phyloP scores from a whole-genome alignment of 2,797 vertebrate species.

The Crotalus adamanteus region DNA sequence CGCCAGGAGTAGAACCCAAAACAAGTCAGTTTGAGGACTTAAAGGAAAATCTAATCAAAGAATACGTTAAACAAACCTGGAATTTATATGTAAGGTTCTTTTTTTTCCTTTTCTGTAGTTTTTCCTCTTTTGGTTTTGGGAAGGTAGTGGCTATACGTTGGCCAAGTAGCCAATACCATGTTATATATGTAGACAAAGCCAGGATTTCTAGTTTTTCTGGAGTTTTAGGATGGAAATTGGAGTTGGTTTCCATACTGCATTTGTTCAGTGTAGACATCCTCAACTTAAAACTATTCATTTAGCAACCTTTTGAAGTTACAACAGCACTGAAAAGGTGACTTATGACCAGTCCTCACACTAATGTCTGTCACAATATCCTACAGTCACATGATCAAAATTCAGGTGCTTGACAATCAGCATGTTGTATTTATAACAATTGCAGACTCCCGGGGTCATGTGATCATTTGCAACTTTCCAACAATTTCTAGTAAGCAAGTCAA shows the following conservation, averaged over 20 bases:
- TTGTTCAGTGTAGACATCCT: neutral
- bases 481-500: neutral
- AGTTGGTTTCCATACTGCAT: neutral
- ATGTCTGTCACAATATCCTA: neutral
- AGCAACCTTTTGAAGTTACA: neutral
- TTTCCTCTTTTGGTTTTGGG: neutral
- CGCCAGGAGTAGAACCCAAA: slow-evolving; percentile 87
- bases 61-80: slow-evolving; percentile 93
- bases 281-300: neutral
- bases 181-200: neutral
- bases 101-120: neutral
- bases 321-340: neutral
- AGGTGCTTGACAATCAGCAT: neutral
- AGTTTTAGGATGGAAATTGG: neutral
- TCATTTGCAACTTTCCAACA: neutral
- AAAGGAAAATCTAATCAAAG: slow-evolving; percentile 90
- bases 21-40: slow-evolving; percentile 92
- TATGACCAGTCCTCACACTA: neutral
- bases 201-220: neutral
- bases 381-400: neutral
- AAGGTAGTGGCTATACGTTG: neutral
- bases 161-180: neutral
- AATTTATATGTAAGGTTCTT: slow-evolving; percentile 82
- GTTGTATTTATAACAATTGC: neutral
- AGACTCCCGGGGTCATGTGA: neutral